These are phyloP conservation scores for Sceloporus undulatus DNA, from an alignment of 2,113 vertebrate species.

Conservation along the genomic window DNA sequence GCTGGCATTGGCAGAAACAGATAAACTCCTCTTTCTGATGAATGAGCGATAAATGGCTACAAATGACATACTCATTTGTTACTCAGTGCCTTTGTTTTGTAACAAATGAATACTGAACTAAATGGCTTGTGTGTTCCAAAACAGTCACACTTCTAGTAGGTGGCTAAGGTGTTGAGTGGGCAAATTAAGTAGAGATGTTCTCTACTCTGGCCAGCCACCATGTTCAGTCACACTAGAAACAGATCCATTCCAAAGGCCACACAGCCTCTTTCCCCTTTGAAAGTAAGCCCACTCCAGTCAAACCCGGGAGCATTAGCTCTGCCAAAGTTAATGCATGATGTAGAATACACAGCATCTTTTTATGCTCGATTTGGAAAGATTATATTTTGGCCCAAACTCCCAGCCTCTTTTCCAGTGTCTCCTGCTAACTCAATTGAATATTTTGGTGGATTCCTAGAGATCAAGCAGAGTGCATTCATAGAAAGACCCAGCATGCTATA, in stretches of 20 bases:
- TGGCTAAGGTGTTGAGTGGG: not conserved
- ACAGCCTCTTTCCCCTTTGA: not conserved
- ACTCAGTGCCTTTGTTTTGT: not conserved
- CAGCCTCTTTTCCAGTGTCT: not conserved
- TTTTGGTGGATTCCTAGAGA: not conserved
- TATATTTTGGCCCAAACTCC: too few species aligned
- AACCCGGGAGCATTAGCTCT: not conserved
- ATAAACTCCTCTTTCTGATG: too few species aligned
- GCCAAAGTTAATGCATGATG: not conserved
- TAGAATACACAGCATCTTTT: too few species aligned
- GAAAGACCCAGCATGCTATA: not conserved
- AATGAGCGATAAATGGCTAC: not conserved
- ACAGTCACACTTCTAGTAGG: not conserved
- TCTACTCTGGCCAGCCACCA: not conserved
- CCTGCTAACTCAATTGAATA: not conserved
- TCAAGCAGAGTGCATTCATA: not conserved
- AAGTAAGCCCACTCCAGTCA: not conserved
- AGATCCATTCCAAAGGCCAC: not conserved
- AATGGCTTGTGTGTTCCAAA: not conserved
- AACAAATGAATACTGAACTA: not conserved
- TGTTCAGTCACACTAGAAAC: not conserved
- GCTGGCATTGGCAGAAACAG: too few species aligned
- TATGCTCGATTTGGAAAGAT: too few species aligned
- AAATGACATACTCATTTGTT: not conserved
- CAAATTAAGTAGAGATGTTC: not conserved